Evolutionary conservation across 2,113 vertebrate genomes (phyloP).

Genomic region (Salvelinus alpinus): DNA sequence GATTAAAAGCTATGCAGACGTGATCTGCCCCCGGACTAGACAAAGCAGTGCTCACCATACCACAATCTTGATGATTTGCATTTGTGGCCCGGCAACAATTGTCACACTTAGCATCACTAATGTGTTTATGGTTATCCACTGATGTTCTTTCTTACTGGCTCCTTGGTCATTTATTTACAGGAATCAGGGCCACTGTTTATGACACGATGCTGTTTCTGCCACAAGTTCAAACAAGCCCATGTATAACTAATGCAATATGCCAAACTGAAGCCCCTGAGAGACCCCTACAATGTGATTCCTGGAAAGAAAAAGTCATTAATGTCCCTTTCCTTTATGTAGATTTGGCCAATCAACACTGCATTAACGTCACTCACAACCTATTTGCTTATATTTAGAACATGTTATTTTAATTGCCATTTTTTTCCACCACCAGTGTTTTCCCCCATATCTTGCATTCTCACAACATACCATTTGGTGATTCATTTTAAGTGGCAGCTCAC

Average conservation of each 20-base stretch:
- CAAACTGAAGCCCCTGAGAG: conserved; percentile 11
- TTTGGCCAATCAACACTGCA: background rate
- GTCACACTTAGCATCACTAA: conserved; percentile 36
- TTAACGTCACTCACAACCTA: background rate
- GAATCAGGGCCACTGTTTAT: conserved; percentile 2
- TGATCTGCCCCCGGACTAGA: conserved; percentile 42
- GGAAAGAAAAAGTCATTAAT: conserved; percentile 24
- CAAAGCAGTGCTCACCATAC: conserved; percentile 8
- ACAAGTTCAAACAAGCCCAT: conserved; percentile 35
- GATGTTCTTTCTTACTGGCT: conserved; percentile 31
- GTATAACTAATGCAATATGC: conserved; percentile 19
- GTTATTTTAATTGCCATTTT: background rate
- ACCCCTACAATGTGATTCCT: conserved; percentile 20
- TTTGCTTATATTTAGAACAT: background rate
- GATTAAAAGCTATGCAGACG: conserved; percentile 7
- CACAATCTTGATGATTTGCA: conserved; percentile 28
- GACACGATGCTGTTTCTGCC: background rate
- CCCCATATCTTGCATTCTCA: background rate
- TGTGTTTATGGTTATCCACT: conserved; percentile 39
- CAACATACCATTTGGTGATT: background rate
- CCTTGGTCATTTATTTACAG: conserved; percentile 36
- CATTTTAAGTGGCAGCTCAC: background rate
- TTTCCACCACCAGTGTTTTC: background rate
- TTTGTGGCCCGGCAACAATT: conserved; percentile 33
- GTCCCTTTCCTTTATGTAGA: background rate